Evolutionary conservation across 2,888 invertebrate genomes (phyloP), one percentile per base, ranked within the genome.

Genomic region (Boloria selene): DNA sequence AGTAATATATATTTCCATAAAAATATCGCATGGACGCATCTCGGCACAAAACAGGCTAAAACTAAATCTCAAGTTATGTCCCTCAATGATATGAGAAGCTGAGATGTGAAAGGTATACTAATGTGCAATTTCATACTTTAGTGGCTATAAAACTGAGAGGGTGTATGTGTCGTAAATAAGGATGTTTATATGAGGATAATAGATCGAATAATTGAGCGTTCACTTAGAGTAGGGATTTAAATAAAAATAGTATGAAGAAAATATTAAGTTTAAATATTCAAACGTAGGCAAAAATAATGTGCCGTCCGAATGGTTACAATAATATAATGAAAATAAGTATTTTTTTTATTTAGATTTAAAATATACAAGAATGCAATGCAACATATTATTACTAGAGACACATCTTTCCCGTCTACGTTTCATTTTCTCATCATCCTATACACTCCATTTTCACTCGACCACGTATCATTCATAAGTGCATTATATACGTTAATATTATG

Each of bases 71-170:
- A 75, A 84, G 85, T 89, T 87, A 90, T 87, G 80, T 79, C 74
- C 78, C 74, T 73, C 74, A 70, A 77, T 79, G 86, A 87, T 85
- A 85, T 82, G 86, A 84, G 78, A 79, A 79, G 73, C 72, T 77
- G 72, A 75, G 75, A 85, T 86, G 86, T 88, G 89, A 87, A 88
- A 86, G 86, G 86, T 79, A 80, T 84, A 85, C 88, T 88, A 88
- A 90, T 87, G 83, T 80, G 81, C 82, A 88, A 87, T 89, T 88
- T 87, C 83, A 83, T 85, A 86, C 84, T 91, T 91, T 89, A 90
- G 75, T 87, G 82, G 82, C 88, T 79, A 86, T 91, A 90, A 91
- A 90, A 73, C 80, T 81, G 79, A 76, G 79, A 76, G 81, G 78
- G 82, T 83, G 83, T 81, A 81, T 79, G 80, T 77, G 75, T 75